These are phyloP conservation scores for Carlito syrichta DNA, from an alignment of 2,113 vertebrate species.

Conservation along the genomic window DNA sequence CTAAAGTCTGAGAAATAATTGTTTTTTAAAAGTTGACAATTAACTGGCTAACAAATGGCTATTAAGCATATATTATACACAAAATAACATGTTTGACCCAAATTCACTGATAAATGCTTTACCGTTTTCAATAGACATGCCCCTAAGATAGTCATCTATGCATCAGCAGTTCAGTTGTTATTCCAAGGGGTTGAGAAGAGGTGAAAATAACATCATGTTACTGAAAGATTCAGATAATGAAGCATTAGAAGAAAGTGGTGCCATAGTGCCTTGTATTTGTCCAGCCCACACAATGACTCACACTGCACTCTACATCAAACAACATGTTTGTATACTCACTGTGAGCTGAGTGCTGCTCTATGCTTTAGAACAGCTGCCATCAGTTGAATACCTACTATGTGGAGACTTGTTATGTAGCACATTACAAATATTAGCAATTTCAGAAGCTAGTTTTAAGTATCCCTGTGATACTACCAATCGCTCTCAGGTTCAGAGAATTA, in stretches of 20 bases:
- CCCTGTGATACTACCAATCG: not conserved
- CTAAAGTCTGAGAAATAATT: not conserved
- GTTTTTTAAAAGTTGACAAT: not conserved
- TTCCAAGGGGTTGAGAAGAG: not conserved
- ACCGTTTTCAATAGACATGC: not conserved
- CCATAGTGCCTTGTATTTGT: not conserved
- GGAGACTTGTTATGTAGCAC: not conserved
- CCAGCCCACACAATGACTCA: not conserved
- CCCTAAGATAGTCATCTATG: not conserved
- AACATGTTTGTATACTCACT: not conserved
- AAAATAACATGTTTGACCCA: not conserved
- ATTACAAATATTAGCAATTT: not conserved
- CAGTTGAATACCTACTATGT: not conserved
- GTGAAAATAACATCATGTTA: slow-evolving; percentile 27
- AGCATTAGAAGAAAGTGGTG: not conserved
- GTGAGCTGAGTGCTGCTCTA: not conserved
- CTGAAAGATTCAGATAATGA: not conserved
- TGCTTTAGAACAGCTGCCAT: not conserved
- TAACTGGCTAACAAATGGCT: not conserved
- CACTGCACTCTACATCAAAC: accelerated
- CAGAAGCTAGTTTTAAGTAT: not conserved
- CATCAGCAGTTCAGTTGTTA: not conserved
- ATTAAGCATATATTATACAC: not conserved
- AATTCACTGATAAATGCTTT: not conserved
- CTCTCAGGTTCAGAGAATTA: not conserved